Evolutionary conservation across 2,113 vertebrate species (phyloP), one percentile per base, ranked within the genome.

Genomic region (Cardinalis cardinalis): DNA sequence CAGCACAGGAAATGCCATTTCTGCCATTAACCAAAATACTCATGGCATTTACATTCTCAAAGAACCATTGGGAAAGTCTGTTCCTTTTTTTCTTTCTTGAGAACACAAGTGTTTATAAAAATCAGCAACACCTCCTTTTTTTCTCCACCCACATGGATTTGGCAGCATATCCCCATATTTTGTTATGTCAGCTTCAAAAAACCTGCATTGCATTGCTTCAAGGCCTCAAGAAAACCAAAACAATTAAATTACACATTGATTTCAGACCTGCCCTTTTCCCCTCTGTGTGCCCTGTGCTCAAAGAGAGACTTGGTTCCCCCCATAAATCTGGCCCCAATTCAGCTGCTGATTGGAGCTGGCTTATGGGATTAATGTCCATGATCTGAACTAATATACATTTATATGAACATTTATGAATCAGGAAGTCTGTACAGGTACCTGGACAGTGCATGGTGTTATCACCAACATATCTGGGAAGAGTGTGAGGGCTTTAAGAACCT

Each of bases 1-100:
- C 83, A 73, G 83, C 80, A 91, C 41, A 94, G 97, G 94, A 96
- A 96, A 96, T 85, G 65, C 73, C 85, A 95, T 49, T 77, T 84
- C 71, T 82, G 65, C 65, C 3, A 2, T 44, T 53, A 86, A 80
- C 77, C 81, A 74, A 87, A 85, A 93, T 9, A 48, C 21, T 77
- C 32, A 4, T 9, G 31, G 56, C 81, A 92, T 78, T 91, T 88
- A 87, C 53, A 52, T 74, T 71, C 82, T 65, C 91, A 88, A 34
- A 87, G 40, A 89, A 46, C 46, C 48, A 78, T 10, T 18, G 0
- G 25, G 44, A 43, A 61, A 87, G 60, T 87, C 89, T 75, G 61
- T 51, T 88, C 64, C 24, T 65, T 91, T 91, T 64, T 65, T 74
- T 82, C 49, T 68, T 89, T 44, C 53, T 41, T 88, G 26, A 84